Conservation (phyloP, 2,797 vertebrate genomes). For the Poecilia gillii region DNA sequence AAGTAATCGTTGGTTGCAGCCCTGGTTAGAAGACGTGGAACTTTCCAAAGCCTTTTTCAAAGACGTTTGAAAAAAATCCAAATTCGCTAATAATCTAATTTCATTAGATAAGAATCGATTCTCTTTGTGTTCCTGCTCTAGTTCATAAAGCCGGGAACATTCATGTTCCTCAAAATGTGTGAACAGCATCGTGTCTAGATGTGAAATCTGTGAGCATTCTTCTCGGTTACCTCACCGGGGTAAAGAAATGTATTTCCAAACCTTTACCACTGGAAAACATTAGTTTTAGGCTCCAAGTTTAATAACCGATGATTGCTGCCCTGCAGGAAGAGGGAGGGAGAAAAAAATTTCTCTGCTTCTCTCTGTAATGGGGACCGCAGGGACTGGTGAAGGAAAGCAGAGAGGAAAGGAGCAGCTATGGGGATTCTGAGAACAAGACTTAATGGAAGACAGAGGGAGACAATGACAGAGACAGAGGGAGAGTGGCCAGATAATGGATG, state of each 20-base stretch:
- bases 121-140: not conserved
- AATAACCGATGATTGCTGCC: constrained; percentile 38
- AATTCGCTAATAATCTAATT: not conserved
- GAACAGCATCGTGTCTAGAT: not conserved
- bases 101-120: not conserved
- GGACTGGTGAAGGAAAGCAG: constrained; percentile 42
- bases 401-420: constrained; percentile 10
- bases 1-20: too few relatives aligned
- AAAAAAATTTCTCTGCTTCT: constrained; percentile 27
- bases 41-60: not conserved
- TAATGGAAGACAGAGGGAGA: constrained; percentile 30
- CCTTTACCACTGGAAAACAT: not conserved
- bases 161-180: not conserved
- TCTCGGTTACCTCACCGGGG: not conserved
- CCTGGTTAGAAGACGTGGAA: not conserved
- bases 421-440: constrained; percentile 37
- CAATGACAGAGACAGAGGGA: constrained; percentile 7
- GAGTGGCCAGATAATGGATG: constrained; percentile 28
- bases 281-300: constrained; percentile 27
- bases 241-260: not conserved
- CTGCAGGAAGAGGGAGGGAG: constrained; percentile 2
- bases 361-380: constrained; percentile 53
- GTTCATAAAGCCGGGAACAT: not conserved
- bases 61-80: not conserved
- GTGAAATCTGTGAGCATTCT: not conserved